phyloP scores from a whole-genome alignment of 2,797 vertebrate genomes.

The Intellagama lesueurii region DNA sequence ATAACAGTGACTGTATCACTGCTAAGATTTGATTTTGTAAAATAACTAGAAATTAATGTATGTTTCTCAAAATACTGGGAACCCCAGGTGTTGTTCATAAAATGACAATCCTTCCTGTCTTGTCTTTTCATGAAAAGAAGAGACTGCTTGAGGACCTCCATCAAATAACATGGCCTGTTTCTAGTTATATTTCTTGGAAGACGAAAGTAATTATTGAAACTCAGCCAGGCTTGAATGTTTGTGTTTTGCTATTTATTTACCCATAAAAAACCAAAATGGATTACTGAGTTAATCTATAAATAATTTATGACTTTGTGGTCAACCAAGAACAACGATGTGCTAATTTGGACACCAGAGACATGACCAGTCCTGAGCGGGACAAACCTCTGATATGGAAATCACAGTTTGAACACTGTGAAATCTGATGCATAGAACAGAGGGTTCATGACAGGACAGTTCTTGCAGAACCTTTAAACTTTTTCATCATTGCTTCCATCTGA shows the following conservation, averaged over 20 bases:
- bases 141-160: constrained; percentile 12
- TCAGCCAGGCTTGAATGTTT: neutral
- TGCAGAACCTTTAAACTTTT: neutral
- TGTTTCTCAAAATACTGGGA: neutral
- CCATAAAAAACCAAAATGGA: neutral
- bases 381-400: neutral
- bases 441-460: neutral
- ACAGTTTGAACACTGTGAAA: neutral
- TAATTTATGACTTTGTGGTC: neutral
- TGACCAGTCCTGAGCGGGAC: neutral
- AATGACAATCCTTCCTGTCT: neutral
- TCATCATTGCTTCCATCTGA: neutral
- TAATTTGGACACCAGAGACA: neutral
- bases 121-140: constrained; percentile 6
- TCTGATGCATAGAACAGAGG: neutral
- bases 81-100: neutral
- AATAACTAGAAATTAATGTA: constrained; percentile 9
- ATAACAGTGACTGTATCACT: constrained; percentile 2
- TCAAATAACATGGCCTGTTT: neutral
- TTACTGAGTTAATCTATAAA: neutral
- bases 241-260: neutral
- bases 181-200: neutral
- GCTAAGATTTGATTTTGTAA: constrained; percentile 28
- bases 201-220: neutral
- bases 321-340: neutral